These are phyloP conservation scores for Loris lydekkerianus DNA, from an alignment of 2,797 vertebrate species.

Conservation along the genomic window DNA sequence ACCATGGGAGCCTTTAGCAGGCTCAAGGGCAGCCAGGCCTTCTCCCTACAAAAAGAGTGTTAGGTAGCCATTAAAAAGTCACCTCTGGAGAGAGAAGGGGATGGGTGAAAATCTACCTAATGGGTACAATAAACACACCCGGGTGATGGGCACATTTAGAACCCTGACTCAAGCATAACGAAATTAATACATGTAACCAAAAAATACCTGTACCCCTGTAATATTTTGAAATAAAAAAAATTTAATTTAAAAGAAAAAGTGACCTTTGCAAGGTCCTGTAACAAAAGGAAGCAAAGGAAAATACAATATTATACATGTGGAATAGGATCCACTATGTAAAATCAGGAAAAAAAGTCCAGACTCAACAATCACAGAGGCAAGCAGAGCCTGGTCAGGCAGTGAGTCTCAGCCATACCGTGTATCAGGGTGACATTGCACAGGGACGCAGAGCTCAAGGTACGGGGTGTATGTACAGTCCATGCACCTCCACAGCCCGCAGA, in stretches of 20 bases:
- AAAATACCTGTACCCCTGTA: too few relatives aligned
- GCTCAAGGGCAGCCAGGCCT: not conserved
- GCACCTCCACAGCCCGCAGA: not conserved
- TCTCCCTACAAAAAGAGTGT: not conserved
- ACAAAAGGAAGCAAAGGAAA: not conserved
- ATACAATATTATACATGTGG: not conserved
- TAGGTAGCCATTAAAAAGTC: not conserved
- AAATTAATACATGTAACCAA: too few relatives aligned
- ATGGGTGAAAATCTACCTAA: too few relatives aligned
- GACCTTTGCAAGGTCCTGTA: not conserved
- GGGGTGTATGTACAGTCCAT: not conserved
- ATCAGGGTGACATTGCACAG: not conserved
- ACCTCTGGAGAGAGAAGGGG: not conserved
- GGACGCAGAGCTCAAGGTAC: not conserved
- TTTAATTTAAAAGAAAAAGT: not conserved
- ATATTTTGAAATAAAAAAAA: too few relatives aligned
- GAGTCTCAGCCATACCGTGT: not conserved
- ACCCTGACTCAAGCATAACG: too few relatives aligned
- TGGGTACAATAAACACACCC: too few relatives aligned
- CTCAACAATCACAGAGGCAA: not conserved
- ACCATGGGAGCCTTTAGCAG: not conserved
- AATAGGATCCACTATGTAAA: not conserved
- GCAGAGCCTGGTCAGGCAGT: not conserved
- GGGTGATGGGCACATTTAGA: too few relatives aligned
- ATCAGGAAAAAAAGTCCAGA: not conserved